Base-by-base conservation (phyloP, 2,113 vertebrate species). In the Toxotes jaculatrix region DNA sequence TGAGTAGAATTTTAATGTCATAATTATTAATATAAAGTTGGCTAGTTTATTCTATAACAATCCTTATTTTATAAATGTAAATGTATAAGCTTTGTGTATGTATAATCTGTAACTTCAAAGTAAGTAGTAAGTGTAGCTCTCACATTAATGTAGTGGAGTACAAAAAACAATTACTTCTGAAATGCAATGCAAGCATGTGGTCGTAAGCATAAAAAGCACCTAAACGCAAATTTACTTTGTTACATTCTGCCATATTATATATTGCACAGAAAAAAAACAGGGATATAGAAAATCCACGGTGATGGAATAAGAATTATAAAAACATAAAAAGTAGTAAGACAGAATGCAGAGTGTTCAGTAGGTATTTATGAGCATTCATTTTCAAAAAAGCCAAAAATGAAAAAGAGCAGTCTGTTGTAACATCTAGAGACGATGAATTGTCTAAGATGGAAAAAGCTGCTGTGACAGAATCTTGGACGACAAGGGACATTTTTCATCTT, bases 401-500 rank as follows among this genome's bases (percentile, higher is more conserved):
- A 42, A 43, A 21, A 19, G 60, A 27, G 66, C 34, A 14, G 27
- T 75, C 60, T 67, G 80, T 74, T 79, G 59, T 9, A 31, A 57
- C 23, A 36, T 80, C 62, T 23, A 45, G 23, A 82, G 65, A 85
- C 64, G 74, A 74, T 60, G 42, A 53, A 80, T 73, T 72, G 23
- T 16, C 59, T 27, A 38, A 57, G 62, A 84, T 74, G 68, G 61
- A 87, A 80, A 74, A 64, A 16, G 60, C 69, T 66, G 62, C 61
- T 17, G 66, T 77, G 83, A 83, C 90, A 82, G 49, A 73, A 74
- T 82, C 42, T 77, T 66, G 67, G 76, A 76, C 3, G 36, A 72
- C 61, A 16, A 45, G 40, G 49, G 49, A n/a, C 60, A 87, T 90
- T 73, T 89, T 79, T 63, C 57, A 90, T 88, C 68, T 76, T 19